phyloP scores from a whole-genome alignment of 2,888 invertebrate genomes.

The Aromia moschata region DNA sequence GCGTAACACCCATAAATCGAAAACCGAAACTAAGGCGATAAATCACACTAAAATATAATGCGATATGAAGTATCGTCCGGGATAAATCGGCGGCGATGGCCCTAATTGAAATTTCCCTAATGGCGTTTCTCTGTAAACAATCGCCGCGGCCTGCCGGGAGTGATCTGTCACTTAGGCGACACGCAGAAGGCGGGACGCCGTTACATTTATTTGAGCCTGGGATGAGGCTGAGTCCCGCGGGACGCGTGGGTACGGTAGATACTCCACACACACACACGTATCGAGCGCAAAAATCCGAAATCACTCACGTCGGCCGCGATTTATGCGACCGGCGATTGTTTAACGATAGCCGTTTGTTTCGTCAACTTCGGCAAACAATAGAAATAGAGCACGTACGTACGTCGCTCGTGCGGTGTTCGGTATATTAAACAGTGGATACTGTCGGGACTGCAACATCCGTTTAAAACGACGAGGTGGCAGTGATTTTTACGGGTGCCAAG shows the following conservation, averaged over 20 bases:
- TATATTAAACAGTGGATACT: too few species aligned
- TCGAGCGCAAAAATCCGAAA: slow-evolving; percentile 29
- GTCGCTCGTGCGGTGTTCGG: slow-evolving; percentile 20
- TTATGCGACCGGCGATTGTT: slow-evolving; percentile 29
- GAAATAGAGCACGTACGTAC: slow-evolving; percentile 21
- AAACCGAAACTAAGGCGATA: slow-evolving; percentile 26
- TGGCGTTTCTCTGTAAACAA: slow-evolving; percentile 63
- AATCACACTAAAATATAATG: slow-evolving; percentile 39
- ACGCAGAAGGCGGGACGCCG: slow-evolving; percentile 53
- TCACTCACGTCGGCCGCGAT: slow-evolving; percentile 24
- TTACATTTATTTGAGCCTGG: slow-evolving; percentile 48
- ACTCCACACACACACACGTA: too few species aligned
- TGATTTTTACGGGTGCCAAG: too few species aligned
- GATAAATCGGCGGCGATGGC: slow-evolving; percentile 43
- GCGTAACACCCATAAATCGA: slow-evolving; percentile 20
- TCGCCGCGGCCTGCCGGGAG: slow-evolving; percentile 57
- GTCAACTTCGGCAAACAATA: slow-evolving; percentile 20
- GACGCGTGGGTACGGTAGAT: neutral
- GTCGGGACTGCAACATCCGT: too few species aligned
- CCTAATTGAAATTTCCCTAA: slow-evolving; percentile 64
- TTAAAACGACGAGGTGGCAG: too few species aligned
- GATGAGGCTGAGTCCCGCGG: slow-evolving; percentile 6
- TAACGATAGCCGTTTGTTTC: slow-evolving; percentile 30
- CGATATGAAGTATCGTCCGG: slow-evolving; percentile 41
- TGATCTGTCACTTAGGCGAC: slow-evolving; percentile 62